These are phyloP conservation scores for Xanthia togata DNA, from an alignment of 2,888 invertebrate species.

Conservation along the genomic window DNA sequence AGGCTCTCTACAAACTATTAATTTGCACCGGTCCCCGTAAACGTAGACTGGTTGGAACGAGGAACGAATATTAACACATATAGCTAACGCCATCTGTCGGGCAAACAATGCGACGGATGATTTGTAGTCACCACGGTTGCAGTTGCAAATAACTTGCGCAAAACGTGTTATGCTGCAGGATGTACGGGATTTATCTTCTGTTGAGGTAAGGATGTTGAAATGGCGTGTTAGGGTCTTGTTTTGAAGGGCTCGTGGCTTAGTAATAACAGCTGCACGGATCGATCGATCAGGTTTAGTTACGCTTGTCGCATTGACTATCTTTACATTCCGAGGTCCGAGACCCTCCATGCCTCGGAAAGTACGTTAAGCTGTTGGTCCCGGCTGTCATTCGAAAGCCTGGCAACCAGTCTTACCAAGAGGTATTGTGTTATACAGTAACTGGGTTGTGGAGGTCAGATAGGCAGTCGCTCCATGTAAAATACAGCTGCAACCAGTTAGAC, in stretches of 20 bases:
- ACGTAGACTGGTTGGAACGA: conserved; percentile 67
- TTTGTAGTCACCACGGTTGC: conserved; percentile 62
- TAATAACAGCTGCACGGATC: too few species aligned
- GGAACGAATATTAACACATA: conserved; percentile 70
- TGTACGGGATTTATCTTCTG: conserved; percentile 44
- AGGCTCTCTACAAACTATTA: conserved; percentile 40
- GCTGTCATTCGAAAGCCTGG: neutral
- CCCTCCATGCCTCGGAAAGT: rapidly evolving
- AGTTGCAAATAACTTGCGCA: conserved; percentile 56
- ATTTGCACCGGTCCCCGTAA: conserved; percentile 35
- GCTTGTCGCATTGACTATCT: too few species aligned
- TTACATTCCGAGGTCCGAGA: neutral
- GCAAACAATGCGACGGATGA: conserved; percentile 70
- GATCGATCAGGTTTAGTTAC: neutral
- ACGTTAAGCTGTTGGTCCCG: neutral
- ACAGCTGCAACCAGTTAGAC: neutral
- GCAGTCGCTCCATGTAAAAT: neutral
- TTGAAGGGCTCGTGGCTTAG: neutral
- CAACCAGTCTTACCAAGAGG: neutral
- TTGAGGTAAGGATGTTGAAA: conserved; percentile 26
- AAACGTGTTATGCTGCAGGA: conserved; percentile 39
- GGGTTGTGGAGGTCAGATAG: neutral
- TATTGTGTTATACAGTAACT: neutral
- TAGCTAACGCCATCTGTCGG: conserved; percentile 58
- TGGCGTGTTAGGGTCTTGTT: neutral